phyloP scores from a whole-genome alignment of 2,113 vertebrate genomes.

The Saccopteryx leptura region DNA sequence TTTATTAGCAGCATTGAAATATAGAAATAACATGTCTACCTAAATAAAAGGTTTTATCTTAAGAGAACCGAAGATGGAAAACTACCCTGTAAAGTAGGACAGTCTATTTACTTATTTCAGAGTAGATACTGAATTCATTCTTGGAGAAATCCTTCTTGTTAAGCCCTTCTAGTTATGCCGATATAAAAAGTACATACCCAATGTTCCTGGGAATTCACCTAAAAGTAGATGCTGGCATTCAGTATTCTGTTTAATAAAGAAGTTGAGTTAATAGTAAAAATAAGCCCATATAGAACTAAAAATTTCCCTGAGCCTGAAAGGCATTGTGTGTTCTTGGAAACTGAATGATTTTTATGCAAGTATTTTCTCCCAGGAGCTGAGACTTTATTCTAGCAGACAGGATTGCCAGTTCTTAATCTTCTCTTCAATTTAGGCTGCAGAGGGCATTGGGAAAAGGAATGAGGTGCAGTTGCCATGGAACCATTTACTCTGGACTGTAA shows the following conservation, averaged over 20 bases:
- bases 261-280: conserved; percentile 42
- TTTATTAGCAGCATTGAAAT: background rate
- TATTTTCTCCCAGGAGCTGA: conserved; percentile 30
- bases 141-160: background rate
- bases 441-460: background rate
- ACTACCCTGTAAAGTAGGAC: background rate
- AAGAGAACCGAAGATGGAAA: background rate
- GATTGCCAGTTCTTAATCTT: background rate
- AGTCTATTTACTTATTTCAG: conserved; percentile 26
- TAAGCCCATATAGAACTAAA: background rate
- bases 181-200: background rate
- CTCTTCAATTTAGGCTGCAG: background rate
- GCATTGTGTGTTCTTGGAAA: background rate
- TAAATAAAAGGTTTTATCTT: background rate
- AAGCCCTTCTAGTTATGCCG: background rate
- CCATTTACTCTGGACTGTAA: background rate
- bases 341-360: background rate
- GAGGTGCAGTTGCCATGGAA: background rate
- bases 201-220: background rate
- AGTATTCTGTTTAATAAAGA: background rate
- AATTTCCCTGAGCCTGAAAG: background rate
- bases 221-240: background rate
- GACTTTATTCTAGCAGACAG: background rate
- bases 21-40: background rate
- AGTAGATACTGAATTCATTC: background rate